A percentile compares a stretch with the other conserved stretches of the same genome.
phyloP scores from a whole-genome alignment of 1,140 invertebrate genomes.

The Scaptomyza pallida region DNA sequence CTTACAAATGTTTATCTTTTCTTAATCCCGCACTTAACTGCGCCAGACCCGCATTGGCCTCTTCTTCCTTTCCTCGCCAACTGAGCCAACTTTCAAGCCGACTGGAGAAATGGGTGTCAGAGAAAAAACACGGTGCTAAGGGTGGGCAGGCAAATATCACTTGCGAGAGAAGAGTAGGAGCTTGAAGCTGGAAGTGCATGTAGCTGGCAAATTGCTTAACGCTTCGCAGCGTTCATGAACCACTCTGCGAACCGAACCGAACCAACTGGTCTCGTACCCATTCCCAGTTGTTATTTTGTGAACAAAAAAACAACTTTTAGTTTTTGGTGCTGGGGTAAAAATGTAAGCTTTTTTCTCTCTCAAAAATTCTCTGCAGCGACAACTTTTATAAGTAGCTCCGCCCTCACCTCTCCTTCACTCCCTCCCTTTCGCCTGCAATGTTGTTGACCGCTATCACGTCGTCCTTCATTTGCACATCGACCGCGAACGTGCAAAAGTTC shows the following conservation, averaged over 20 bases:
- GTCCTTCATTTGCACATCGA: constrained; percentile 78
- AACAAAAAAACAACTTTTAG: constrained; percentile 76
- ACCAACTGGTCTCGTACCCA: background rate
- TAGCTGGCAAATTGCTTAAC: constrained; percentile 83
- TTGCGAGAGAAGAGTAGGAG: background rate
- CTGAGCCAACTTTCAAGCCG: constrained; percentile 20
- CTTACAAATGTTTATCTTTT: constrained; percentile 84
- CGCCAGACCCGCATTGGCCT: constrained; percentile 69
- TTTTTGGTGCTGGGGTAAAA: constrained; percentile 36
- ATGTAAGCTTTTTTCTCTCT: constrained; percentile 1
- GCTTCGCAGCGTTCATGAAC: constrained; percentile 50
- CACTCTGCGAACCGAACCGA: constrained; percentile 9
- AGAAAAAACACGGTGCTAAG: background rate
- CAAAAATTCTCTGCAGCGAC: constrained; percentile 60
- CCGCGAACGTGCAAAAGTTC: constrained; percentile 69
- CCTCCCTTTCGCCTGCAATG: background rate
- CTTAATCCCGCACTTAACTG: constrained; percentile 83
- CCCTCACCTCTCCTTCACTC: background rate
- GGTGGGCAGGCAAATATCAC: background rate
- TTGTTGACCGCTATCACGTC: constrained; percentile 62
- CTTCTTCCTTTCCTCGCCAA: background rate
- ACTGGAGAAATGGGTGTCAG: background rate
- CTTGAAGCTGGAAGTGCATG: constrained; percentile 45
- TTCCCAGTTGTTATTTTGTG: constrained; percentile 53
- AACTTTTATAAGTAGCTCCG: constrained; percentile 68